Conservation (phyloP, 2,888 invertebrate genomes). For the Trichopoda pennipes region DNA sequence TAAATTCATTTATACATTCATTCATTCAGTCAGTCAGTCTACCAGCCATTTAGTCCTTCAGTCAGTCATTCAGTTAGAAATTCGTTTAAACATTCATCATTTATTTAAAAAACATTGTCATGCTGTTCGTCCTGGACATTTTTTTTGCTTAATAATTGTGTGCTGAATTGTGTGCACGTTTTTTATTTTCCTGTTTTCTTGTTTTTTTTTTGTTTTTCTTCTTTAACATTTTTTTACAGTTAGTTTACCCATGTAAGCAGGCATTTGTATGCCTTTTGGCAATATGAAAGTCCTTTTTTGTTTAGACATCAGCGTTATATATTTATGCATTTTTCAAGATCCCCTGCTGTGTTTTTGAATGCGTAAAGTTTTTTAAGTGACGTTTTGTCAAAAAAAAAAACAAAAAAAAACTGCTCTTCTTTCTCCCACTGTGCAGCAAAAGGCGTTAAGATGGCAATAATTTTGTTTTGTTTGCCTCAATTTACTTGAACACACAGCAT, state of each 20-base stretch:
- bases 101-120: conserved; percentile 44
- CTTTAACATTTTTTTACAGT: conserved; percentile 4
- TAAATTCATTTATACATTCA: conserved; percentile 24
- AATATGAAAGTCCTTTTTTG: conserved; percentile 46
- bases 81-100: conserved; percentile 40
- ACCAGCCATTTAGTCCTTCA: conserved; percentile 11
- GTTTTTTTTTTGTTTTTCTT: neutral
- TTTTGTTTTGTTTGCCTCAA: conserved; percentile 61
- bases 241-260: conserved; percentile 20
- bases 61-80: neutral
- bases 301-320: conserved; percentile 28
- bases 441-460: conserved; percentile 72
- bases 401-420: conserved; percentile 28
- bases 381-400: neutral
- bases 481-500: conserved; percentile 65
- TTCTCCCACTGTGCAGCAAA: conserved; percentile 72
- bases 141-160: conserved; percentile 45
- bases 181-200: conserved; percentile 38
- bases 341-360: conserved; percentile 34
- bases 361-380: conserved; percentile 44
- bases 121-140: conserved; percentile 35
- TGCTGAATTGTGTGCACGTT: conserved; percentile 40
- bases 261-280: conserved; percentile 64
- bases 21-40: neutral
- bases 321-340: conserved; percentile 44